Conservation (phyloP, 2,797 vertebrate species). For the Sphenopsis melanotis region DNA sequence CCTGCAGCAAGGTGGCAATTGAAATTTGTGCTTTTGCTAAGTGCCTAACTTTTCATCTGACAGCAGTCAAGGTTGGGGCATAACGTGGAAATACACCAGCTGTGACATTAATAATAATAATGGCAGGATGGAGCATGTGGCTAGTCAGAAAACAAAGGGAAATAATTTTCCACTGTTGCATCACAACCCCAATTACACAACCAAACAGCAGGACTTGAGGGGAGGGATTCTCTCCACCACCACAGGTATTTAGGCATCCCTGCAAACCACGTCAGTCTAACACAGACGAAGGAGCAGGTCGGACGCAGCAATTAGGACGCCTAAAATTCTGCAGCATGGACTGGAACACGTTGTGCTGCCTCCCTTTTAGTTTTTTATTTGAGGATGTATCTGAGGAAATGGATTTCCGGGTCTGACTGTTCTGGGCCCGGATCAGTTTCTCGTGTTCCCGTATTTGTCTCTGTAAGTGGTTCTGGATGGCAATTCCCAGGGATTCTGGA, state of each 20-base stretch:
- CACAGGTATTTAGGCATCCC: neutral
- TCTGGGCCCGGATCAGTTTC: conserved; percentile 81
- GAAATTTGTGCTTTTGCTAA: conserved; percentile 57
- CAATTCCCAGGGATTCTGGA: conserved; percentile 92
- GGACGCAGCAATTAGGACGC: conserved; percentile 90
- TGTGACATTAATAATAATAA: conserved; percentile 7
- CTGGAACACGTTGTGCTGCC: conserved; percentile 89
- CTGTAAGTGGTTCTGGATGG: conserved; percentile 97
- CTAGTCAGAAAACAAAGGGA: conserved; percentile 7
- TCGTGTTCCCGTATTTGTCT: conserved; percentile 96
- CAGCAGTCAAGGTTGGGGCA: neutral
- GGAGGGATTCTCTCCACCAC: neutral
- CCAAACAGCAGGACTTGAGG: neutral
- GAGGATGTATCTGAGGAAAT: conserved; percentile 80
- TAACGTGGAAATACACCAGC: neutral
- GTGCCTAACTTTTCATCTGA: conserved; percentile 51
- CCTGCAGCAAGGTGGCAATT: conserved; percentile 9
- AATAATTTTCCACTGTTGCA: neutral
- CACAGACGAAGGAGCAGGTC: conserved; percentile 88
- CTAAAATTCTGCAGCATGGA: conserved; percentile 94
- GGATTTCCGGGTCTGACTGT: conserved; percentile 84
- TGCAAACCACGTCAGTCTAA: conserved; percentile 76
- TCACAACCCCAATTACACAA: conserved; percentile 11
- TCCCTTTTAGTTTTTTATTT: conserved; percentile 86
- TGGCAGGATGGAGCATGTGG: neutral